Evolutionary conservation across 2,888 invertebrate species (phyloP).

Genomic region (Bugula neritina): DNA sequence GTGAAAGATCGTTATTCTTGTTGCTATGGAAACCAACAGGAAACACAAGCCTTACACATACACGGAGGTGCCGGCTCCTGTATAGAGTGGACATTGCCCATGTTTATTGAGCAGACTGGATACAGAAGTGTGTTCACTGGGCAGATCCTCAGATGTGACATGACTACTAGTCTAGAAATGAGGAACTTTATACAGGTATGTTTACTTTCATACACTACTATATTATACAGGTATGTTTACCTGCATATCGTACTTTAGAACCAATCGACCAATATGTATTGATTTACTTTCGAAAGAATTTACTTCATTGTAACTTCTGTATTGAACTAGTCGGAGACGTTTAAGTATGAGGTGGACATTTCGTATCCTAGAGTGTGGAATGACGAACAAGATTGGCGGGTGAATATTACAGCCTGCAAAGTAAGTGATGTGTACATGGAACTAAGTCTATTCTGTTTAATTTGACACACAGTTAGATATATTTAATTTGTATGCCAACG

Average conservation of each 20-base stretch:
- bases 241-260: background rate
- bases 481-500: no score
- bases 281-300: background rate
- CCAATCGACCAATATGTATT: background rate
- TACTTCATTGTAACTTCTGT: no score
- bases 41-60: constrained; percentile 93
- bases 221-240: no score
- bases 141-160: constrained; percentile 85
- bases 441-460: no score
- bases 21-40: no score
- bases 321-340: constrained; percentile 28
- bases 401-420: constrained; percentile 86
- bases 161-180: constrained; percentile 88
- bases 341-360: constrained; percentile 70
- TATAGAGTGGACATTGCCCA: constrained; percentile 90
- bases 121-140: constrained; percentile 86
- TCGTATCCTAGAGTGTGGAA: constrained; percentile 93
- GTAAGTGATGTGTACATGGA: no score
- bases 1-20: no score
- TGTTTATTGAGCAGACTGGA: constrained; percentile 73
- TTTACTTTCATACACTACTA: no score
- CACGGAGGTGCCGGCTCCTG: constrained; percentile 92
- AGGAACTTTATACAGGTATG: constrained; percentile 52
- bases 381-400: constrained; percentile 88
- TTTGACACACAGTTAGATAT: no score